phyloP scores from a whole-genome alignment of 2,113 vertebrate genomes.

The Strix uralensis region DNA sequence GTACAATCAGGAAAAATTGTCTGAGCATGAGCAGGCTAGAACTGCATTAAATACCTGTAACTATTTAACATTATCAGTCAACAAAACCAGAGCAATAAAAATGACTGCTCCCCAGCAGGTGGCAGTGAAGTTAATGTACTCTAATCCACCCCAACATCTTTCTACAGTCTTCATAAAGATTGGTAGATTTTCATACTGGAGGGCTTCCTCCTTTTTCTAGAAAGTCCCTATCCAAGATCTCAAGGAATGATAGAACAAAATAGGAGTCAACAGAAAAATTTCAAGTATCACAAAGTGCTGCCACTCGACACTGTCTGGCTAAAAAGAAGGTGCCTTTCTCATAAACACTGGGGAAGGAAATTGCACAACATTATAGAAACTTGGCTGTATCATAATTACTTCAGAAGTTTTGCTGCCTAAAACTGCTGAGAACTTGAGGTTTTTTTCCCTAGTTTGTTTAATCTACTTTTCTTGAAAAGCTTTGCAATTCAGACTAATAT shows the following conservation, averaged over 20 bases:
- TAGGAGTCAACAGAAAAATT: background rate
- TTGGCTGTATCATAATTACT: background rate
- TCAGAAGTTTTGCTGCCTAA: background rate
- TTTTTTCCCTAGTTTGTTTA: background rate
- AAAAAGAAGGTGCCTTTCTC: background rate
- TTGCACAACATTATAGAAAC: background rate
- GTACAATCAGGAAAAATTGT: background rate
- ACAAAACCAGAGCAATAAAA: background rate
- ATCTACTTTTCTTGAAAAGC: background rate
- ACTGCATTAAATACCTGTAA: background rate
- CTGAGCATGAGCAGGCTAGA: background rate
- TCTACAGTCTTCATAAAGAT: background rate
- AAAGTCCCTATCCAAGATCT: background rate
- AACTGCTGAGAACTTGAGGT: background rate
- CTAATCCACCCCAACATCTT: background rate
- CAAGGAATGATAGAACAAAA: background rate
- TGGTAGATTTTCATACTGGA: background rate
- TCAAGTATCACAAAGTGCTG: background rate
- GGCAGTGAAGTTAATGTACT: background rate
- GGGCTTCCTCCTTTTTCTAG: background rate
- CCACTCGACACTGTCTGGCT: background rate
- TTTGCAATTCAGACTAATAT: background rate
- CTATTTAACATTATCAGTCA: background rate
- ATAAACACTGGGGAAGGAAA: background rate
- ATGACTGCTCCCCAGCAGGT: slow-evolving; percentile 19